Conservation (phyloP, 2,797 vertebrate species). For the Syncerus caffer region DNA sequence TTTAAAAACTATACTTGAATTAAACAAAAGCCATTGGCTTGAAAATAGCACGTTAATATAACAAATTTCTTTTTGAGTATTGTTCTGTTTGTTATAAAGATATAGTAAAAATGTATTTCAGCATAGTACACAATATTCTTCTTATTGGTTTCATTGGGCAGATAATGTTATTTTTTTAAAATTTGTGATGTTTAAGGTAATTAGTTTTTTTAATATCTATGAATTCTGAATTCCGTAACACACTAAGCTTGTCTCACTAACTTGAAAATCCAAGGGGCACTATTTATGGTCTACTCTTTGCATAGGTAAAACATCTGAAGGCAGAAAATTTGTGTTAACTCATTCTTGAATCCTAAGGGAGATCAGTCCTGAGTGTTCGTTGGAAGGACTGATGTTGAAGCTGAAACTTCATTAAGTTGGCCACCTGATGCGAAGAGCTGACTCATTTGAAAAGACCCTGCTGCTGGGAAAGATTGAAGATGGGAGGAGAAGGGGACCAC, state of each 20-base stretch:
- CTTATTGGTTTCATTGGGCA: neutral
- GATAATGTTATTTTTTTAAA: neutral
- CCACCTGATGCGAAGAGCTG: neutral
- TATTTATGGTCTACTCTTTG: neutral
- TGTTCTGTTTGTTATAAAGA: neutral
- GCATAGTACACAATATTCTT: neutral
- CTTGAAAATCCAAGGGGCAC: neutral
- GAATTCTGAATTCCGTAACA: neutral
- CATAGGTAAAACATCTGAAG: neutral
- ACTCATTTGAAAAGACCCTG: neutral
- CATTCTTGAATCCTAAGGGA: neutral
- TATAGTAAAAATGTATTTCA: neutral
- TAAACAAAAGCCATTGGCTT: neutral
- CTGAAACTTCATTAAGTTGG: neutral
- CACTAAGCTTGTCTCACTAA: neutral
- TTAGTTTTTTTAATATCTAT: neutral
- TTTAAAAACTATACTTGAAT: neutral
- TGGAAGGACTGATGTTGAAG: neutral
- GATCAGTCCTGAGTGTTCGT: neutral
- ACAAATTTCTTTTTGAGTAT: neutral
- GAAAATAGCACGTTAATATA: neutral
- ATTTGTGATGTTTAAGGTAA: neutral
- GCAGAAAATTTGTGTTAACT: neutral
- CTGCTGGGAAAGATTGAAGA: neutral
- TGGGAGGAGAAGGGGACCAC: neutral